Conservation (phyloP, 2,113 vertebrate genomes). For the Chiloscyllium plagiosum region DNA sequence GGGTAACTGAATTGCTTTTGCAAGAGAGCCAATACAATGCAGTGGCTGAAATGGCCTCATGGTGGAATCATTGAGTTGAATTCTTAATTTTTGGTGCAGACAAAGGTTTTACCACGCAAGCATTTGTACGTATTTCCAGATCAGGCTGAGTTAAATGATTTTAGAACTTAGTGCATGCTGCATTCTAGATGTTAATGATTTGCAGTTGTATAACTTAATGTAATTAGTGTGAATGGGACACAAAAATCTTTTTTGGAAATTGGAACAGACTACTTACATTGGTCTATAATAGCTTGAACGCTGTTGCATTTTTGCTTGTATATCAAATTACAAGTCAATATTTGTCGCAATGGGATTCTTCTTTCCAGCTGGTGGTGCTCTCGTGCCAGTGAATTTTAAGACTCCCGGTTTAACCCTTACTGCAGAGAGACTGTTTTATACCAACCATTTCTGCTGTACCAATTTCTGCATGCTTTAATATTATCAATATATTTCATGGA, state of each 20-base stretch:
- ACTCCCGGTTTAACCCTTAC: not conserved
- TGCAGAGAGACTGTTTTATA: not conserved
- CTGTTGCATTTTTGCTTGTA: not conserved
- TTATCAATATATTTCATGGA: not conserved
- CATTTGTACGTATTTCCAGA: too few species aligned
- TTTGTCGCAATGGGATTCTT: not conserved
- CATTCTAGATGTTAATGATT: not conserved
- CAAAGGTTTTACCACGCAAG: too few species aligned
- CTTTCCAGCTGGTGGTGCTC: not conserved
- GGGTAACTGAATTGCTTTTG: too few species aligned
- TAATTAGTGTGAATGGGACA: not conserved
- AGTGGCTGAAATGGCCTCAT: too few species aligned
- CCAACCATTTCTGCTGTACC: not conserved
- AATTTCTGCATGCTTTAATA: not conserved
- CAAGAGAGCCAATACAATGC: too few species aligned
- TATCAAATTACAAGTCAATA: not conserved
- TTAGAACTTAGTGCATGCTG: too few species aligned
- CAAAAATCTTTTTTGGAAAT: not conserved
- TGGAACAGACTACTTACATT: not conserved
- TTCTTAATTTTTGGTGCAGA: too few species aligned
- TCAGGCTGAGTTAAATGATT: too few species aligned
- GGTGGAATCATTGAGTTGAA: too few species aligned
- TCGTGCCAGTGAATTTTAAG: not conserved
- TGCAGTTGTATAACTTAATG: not conserved
- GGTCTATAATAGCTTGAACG: not conserved